Evolutionary conservation across 2,113 vertebrate genomes (phyloP), one percentile per base, ranked within the genome.

Genomic region (Aphelocoma coerulescens): DNA sequence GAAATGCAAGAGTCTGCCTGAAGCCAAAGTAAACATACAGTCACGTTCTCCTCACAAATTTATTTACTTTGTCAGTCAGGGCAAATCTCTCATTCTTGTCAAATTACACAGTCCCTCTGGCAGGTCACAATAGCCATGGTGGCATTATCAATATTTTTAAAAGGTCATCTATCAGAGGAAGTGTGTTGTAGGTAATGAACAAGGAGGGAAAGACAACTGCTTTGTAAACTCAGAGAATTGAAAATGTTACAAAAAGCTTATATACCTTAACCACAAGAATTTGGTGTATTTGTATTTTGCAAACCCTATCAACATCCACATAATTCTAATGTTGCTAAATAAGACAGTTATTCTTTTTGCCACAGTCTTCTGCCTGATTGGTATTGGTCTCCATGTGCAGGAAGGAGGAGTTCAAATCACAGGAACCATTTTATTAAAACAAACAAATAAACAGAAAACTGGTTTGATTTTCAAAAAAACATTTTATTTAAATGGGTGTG

Each of bases 91-190:
- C 72, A 76, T 76, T 96, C 69, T 57, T 95, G 91, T 95, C 93
- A 91, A 94, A 92, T 97, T 82, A 95, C 90, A 65, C 54, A 69
- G 76, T 93, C 94, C 92, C 79, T 89, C 86, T 92, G 91, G 95
- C 88, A 85, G 91, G 93, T 83, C 93, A 86, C 91, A 90, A 32
- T 68, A 89, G 61, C 74, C 32, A 52, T 32, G 59, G 78, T 88
- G 75, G 48, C 71, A 88, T 95, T 96, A 96, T 97, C 95, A 91
- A 90, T 97, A 91, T 93, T 93, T 92, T 96, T 94, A 71, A 97
- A 96, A 97, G 96, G 96, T 96, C 96, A 95, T 94, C 71, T 88
- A 88, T 95, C 95, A 95, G 52, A 82, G 44, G 85, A 66, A 61
- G 48, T 3, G 2, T 89, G 62, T 85, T 77, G 77, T 23, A 77